Conservation (phyloP, 2,797 vertebrate species). For the Mus minutoides region DNA sequence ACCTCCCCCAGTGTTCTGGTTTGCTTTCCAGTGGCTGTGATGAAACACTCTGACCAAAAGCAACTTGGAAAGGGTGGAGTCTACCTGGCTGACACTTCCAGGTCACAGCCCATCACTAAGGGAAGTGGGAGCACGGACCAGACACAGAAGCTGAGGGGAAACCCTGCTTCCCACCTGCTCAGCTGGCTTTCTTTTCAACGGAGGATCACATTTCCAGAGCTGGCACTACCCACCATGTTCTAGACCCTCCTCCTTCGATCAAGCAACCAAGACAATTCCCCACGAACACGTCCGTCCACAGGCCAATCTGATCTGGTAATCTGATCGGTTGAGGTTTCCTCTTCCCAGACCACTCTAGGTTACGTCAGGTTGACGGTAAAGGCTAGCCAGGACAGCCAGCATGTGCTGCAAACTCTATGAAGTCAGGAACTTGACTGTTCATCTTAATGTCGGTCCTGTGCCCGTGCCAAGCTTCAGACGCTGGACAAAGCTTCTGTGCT, state of each 20-base stretch:
- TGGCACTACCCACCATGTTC: no score
- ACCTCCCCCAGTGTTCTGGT: background rate
- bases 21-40: background rate
- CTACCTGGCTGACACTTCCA: background rate
- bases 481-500: background rate
- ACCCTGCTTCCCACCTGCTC: background rate
- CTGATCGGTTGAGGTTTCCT: background rate
- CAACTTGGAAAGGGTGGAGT: background rate
- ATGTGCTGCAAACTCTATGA: background rate
- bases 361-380: background rate
- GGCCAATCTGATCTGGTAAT: background rate
- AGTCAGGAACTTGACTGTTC: background rate
- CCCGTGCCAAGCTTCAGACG: background rate
- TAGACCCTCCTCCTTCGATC: background rate
- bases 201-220: background rate
- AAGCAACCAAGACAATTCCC: background rate
- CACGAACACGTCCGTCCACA: background rate
- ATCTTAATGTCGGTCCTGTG: slow-evolving; percentile 17
- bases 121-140: background rate
- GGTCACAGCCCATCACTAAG: background rate
- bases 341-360: background rate
- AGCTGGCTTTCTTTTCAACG: background rate
- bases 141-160: background rate
- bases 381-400: background rate
- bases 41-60: background rate